Conservation (phyloP, 2,113 vertebrate species). For the Stigmatopora nigra region DNA sequence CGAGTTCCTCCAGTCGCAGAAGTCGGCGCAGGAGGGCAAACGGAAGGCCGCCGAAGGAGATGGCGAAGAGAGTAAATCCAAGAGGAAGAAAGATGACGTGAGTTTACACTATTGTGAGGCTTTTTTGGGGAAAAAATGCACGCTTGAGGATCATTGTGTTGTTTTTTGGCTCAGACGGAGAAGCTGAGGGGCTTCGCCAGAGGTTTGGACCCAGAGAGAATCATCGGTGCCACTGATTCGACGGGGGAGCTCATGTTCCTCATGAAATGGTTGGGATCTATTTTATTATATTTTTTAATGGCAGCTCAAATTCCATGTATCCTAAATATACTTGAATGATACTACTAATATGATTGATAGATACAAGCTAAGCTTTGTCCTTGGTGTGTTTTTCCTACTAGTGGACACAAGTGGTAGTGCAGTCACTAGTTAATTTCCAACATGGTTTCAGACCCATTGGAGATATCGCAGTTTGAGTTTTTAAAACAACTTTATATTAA, state of each 20-base stretch:
- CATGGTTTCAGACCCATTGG: no score
- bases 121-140: neutral
- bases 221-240: slow-evolving; percentile 98
- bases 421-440: no score
- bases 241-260: slow-evolving; percentile 99
- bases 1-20: slow-evolving; percentile 92
- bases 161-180: slow-evolving; percentile 74
- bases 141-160: slow-evolving; percentile 14
- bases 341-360: no score
- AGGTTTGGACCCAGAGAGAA: slow-evolving; percentile 89
- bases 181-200: slow-evolving; percentile 90
- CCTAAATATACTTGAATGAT: no score
- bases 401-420: no score
- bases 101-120: slow-evolving; percentile 26
- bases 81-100: slow-evolving; percentile 96
- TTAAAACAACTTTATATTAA: no score
- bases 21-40: slow-evolving; percentile 82
- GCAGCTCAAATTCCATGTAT: no score
- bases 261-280: slow-evolving; percentile 90
- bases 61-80: slow-evolving; percentile 87
- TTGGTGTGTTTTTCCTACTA: no score
- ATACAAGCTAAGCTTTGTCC: no score
- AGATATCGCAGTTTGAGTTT: no score
- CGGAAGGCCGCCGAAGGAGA: slow-evolving; percentile 83
- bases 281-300: no score